These are phyloP conservation scores for Cinara cedri DNA, from an alignment of 2,888 invertebrate genomes.

Conservation along the genomic window DNA sequence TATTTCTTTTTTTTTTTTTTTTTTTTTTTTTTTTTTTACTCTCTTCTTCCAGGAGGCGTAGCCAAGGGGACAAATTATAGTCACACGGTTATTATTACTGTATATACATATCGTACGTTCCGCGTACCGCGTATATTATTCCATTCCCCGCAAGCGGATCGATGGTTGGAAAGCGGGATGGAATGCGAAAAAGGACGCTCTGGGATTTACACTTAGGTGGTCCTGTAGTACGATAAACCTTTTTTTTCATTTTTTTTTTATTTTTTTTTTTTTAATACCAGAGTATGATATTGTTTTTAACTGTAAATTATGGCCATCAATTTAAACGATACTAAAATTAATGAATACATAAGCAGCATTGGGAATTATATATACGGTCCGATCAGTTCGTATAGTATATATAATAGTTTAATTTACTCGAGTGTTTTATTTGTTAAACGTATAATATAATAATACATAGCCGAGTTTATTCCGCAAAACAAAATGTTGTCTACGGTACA, in stretches of 20 bases:
- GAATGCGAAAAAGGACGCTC: conserved; percentile 41
- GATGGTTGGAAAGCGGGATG: conserved; percentile 41
- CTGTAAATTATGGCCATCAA: conserved; percentile 29
- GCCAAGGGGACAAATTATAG: conserved; percentile 49
- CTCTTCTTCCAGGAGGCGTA: conserved; percentile 11
- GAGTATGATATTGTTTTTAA: conserved; percentile 15
- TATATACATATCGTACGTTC: conserved; percentile 9
- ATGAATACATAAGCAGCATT: conserved; percentile 19
- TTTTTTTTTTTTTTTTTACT: conserved; percentile 19
- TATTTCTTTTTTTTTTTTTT: neutral
- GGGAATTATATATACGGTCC: neutral
- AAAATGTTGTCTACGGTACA: neutral
- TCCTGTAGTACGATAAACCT: conserved; percentile 14
- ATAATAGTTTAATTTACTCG: neutral
- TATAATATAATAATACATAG: too few relatives aligned
- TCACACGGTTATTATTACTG: conserved; percentile 39
- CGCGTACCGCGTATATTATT: too few relatives aligned
- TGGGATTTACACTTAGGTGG: conserved; percentile 38
- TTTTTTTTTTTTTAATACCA: neutral
- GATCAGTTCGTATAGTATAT: neutral
- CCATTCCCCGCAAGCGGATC: conserved; percentile 32
- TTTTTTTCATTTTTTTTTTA: neutral
- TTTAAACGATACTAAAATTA: conserved; percentile 37
- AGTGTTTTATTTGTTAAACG: too few relatives aligned
- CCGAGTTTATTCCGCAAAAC: neutral